Percentiles rank a stretch among this genome's conserved stretches.
Evolutionary conservation across 30 jellyfish, hydroid and myxozoan species (phyloP).

Genomic region (Aurelia aurita): DNA sequence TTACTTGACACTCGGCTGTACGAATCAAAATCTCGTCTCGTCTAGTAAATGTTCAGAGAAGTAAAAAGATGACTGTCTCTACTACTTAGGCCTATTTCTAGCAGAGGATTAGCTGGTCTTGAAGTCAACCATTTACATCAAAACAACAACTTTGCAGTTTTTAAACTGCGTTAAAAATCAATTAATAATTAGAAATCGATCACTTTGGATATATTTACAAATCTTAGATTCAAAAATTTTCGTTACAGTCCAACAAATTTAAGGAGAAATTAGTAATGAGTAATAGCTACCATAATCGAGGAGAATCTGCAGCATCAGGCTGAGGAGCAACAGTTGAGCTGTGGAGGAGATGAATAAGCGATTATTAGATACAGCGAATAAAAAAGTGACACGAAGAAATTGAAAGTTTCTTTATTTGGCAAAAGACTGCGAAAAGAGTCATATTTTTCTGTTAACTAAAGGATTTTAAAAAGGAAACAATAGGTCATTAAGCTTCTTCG

Average conservation of each 20-base stretch:
- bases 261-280: background rate
- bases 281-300: slow-evolving; percentile 86
- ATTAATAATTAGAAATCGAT: slow-evolving; percentile 6
- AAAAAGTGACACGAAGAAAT: too few relatives aligned
- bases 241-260: background rate
- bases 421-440: too few relatives aligned
- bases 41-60: background rate
- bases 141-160: slow-evolving; percentile 18
- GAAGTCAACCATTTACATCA: background rate
- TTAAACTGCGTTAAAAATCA: slow-evolving; percentile 20
- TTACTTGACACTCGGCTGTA: too few relatives aligned
- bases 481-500: too few relatives aligned
- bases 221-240: slow-evolving; percentile 39
- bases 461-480: too few relatives aligned
- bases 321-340: slow-evolving; percentile 98
- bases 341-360: background rate
- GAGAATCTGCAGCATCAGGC: slow-evolving; percentile 92
- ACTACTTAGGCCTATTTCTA: too few relatives aligned
- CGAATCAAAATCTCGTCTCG: too few relatives aligned
- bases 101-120: too few relatives aligned
- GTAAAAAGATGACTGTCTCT: too few relatives aligned
- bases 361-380: too few relatives aligned
- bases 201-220: slow-evolving; percentile 28
- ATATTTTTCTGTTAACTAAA: too few relatives aligned
- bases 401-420: too few relatives aligned